Evolutionary conservation across 2,888 invertebrate genomes (phyloP), one percentile per base, ranked within the genome.

Genomic region (Nephrotoma flavescens): DNA sequence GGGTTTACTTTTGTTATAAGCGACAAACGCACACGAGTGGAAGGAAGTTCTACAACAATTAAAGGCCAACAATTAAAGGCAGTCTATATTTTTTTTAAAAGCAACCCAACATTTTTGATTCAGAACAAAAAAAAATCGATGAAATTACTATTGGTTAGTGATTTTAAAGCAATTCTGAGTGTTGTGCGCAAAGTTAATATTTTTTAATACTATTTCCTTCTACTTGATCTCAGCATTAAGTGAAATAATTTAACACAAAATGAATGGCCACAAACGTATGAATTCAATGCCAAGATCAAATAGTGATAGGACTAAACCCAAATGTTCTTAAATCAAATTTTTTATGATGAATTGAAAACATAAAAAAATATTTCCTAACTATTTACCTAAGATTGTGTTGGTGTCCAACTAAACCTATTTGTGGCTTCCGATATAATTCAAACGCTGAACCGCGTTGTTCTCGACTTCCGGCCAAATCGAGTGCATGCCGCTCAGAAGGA

Each of bases 361-460:
- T 15, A 15, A 31, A 19, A 52, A 71, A 71, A 71, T 1, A 31
- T 31, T 71, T 6, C 4, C 12, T 12, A 52, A 15, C 6, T 42
- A 89, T 92, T 92, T 93, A 96, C 96, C 96, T 96, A 91, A 96
- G 92, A 90, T 96, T 96, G 91, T 96, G 96, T 93, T 96, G 96
- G 91, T 95, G 95, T 89, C 91, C 91, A 42, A 90, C 90, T 87
- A 90, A 90, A 88, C 92, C 92, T 88, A 92, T 91, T 90, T 96
- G 94, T 9, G 97, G 97, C 92, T 98, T 98, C 88, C 97, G 95
- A 91, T 98, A 98, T 88, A 98, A 93, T 92, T 98, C 98, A 91
- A 98, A 98, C n/a, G 98, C 98, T 88, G 97, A 97, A 42, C 97
- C 97, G 87, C 97, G 93, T 90, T 97, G 97, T 90, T 97, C 97